A percentile compares a stretch with the other conserved stretches of the same genome.
Evolutionary conservation across 2,888 invertebrate genomes (phyloP).

Genomic region (Dorcus hopei): DNA sequence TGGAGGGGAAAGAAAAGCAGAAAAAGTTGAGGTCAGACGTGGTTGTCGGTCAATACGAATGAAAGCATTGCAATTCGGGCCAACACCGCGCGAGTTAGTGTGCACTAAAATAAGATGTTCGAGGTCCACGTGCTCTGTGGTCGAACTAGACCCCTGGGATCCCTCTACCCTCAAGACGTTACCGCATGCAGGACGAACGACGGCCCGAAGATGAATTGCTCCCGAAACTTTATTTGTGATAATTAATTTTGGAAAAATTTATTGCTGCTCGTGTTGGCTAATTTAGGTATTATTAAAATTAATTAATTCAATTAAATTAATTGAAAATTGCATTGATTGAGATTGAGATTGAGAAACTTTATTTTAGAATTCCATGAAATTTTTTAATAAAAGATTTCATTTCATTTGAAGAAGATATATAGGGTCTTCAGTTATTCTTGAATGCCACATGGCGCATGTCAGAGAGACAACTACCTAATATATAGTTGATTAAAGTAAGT

Average conservation of each 20-base stretch:
- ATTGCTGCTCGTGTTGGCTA: background rate
- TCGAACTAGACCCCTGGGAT: conserved; percentile 28
- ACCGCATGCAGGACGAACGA: conserved; percentile 22
- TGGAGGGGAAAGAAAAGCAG: conserved; percentile 18
- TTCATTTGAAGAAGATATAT: too few relatives aligned
- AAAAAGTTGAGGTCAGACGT: conserved; percentile 25
- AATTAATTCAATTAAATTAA: too few relatives aligned
- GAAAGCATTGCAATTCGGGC: conserved; percentile 34
- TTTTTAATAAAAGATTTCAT: too few relatives aligned
- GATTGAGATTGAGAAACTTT: too few relatives aligned
- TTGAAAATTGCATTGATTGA: too few relatives aligned
- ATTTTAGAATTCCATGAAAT: too few relatives aligned
- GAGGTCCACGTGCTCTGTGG: conserved; percentile 32
- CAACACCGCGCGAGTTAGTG: conserved; percentile 33
- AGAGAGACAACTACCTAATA: too few relatives aligned
- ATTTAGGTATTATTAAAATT: too few relatives aligned
- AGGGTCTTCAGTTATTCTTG: too few relatives aligned
- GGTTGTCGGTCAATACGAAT: conserved; percentile 30
- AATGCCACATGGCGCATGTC: too few relatives aligned
- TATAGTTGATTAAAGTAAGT: too few relatives aligned
- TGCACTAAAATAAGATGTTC: conserved; percentile 38
- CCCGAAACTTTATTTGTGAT: background rate
- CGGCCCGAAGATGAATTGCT: conserved; percentile 10
- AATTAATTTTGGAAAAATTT: conserved; percentile 5
- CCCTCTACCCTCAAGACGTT: conserved; percentile 22